Evolutionary conservation across 2,113 vertebrate genomes (phyloP).

Genomic region (Coreoperca whiteheadi): DNA sequence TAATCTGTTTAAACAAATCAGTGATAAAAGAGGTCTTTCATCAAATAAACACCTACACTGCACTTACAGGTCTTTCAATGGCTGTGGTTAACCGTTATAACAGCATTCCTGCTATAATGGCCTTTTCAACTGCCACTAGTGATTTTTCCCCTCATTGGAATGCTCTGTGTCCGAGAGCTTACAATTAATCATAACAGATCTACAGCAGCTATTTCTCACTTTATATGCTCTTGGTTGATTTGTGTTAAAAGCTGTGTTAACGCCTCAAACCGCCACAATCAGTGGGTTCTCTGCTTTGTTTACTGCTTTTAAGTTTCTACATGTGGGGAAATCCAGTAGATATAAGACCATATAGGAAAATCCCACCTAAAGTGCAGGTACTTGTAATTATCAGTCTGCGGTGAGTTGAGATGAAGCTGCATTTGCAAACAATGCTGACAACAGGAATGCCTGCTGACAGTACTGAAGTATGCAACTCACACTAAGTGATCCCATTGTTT

Average conservation of each 20-base stretch:
- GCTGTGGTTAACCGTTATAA: constrained; percentile 9
- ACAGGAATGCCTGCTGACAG: background rate
- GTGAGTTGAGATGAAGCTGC: background rate
- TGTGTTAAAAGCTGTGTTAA: background rate
- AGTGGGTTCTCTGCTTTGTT: background rate
- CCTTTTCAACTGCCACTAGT: background rate
- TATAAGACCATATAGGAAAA: background rate
- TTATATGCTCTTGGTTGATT: background rate
- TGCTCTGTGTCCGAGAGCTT: background rate
- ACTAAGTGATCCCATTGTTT: constrained; percentile 9
- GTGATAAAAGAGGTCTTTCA: constrained; percentile 35
- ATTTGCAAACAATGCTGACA: background rate
- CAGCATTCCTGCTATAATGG: constrained; percentile 7
- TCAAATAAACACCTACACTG: constrained; percentile 45
- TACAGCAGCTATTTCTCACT: background rate
- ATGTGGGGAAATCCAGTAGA: background rate
- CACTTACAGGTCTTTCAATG: constrained; percentile 58
- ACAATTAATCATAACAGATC: background rate
- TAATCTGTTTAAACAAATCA: constrained; percentile 26
- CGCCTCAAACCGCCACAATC: background rate
- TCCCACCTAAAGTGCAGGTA: background rate
- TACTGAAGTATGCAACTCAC: background rate
- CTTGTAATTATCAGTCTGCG: background rate
- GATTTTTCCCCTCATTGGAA: background rate
- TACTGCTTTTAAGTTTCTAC: background rate